Percentiles rank a stretch among this genome's conserved stretches.
phyloP scores from a whole-genome alignment of 2,797 vertebrate genomes.

The Pangasius krempfi region DNA sequence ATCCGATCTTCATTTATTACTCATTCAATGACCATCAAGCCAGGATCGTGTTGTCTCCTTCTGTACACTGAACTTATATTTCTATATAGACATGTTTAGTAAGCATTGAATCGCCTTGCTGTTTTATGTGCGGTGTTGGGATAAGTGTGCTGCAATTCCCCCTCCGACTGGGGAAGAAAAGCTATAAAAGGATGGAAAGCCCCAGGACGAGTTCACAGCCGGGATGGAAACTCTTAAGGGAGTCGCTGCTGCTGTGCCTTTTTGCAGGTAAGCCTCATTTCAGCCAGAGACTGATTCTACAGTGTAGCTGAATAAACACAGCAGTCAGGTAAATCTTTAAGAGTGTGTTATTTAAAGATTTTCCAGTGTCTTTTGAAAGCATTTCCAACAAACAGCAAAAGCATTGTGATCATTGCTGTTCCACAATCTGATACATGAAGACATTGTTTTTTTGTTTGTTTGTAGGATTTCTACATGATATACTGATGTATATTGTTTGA shows the following conservation, averaged over 20 bases:
- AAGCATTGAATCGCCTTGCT: not conserved
- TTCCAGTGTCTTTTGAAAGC: not conserved
- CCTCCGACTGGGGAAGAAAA: not conserved
- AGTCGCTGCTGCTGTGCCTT: slow-evolving; percentile 71
- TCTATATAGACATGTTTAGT: not conserved
- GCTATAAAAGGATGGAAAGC: slow-evolving; percentile 59
- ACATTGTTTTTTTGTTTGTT: not conserved
- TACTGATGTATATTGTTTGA: not conserved
- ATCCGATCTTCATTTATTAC: not conserved
- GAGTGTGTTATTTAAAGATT: not conserved
- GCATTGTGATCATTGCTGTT: not conserved
- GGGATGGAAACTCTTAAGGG: slow-evolving; percentile 64
- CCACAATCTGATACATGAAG: not conserved
- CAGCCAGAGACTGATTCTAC: not conserved
- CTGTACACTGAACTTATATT: not conserved
- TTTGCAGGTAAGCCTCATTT: slow-evolving; percentile 69
- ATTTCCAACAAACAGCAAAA: not conserved
- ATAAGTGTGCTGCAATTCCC: not conserved
- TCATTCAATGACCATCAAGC: not conserved
- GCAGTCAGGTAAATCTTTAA: not conserved
- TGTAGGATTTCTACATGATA: not conserved
- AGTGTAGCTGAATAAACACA: not conserved
- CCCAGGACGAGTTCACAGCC: slow-evolving; percentile 49
- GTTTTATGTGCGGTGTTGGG: slow-evolving; percentile 3
- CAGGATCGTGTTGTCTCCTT: not conserved